Evolutionary conservation across 2,113 vertebrate species (phyloP).

Genomic region (Accipiter virgatus): DNA sequence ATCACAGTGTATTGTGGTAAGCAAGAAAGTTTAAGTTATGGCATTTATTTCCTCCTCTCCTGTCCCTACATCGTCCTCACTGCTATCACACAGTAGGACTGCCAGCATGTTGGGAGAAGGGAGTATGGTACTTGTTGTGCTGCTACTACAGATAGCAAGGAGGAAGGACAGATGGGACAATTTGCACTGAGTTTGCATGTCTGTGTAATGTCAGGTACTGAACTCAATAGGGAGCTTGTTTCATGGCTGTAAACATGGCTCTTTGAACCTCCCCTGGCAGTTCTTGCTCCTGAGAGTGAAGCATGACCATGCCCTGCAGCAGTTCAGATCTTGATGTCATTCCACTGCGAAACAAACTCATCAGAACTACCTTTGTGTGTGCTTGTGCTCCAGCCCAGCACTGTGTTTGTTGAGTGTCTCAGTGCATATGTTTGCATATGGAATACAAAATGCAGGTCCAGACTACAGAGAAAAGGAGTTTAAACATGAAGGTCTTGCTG

Average conservation of each 20-base stretch:
- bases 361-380: background rate
- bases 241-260: background rate
- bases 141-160: background rate
- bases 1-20: background rate
- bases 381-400: background rate
- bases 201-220: background rate
- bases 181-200: background rate
- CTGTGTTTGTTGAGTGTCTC: rapidly evolving
- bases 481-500: background rate
- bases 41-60: background rate
- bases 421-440: rapidly evolving
- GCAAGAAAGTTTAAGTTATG: background rate
- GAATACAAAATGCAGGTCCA: background rate
- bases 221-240: conserved; percentile 14
- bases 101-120: background rate
- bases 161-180: conserved; percentile 26
- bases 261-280: conserved; percentile 17
- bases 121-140: background rate
- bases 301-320: background rate
- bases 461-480: background rate
- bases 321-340: background rate
- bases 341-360: background rate
- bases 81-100: background rate
- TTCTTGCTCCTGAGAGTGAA: background rate
- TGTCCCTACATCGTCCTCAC: background rate